Conservation (phyloP, 2,888 invertebrate species). For the Sarcophaga caerulescens region DNA sequence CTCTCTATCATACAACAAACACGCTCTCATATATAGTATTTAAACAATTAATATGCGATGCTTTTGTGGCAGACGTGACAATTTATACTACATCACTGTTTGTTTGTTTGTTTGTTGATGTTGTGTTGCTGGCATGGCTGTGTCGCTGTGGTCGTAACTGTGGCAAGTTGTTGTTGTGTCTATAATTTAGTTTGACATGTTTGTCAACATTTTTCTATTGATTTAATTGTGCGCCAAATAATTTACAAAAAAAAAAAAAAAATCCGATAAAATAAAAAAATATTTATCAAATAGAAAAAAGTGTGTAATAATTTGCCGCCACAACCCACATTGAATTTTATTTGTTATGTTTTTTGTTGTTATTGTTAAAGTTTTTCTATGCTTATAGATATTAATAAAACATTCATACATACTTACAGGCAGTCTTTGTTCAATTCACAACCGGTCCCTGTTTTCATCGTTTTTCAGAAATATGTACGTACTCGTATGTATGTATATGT, state of each 20-base stretch:
- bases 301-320: conserved; percentile 56
- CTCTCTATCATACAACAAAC: too few relatives aligned
- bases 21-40: neutral
- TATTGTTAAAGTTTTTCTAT: neutral
- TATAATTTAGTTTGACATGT: conserved; percentile 81
- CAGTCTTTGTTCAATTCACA: neutral
- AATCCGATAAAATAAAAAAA: conserved; percentile 46
- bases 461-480: neutral
- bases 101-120: neutral
- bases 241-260: neutral
- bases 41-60: neutral
- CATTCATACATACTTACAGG: conserved; percentile 31
- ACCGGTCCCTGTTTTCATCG: neutral
- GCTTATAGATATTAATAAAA: conserved; percentile 52
- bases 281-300: conserved; percentile 31
- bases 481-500: neutral
- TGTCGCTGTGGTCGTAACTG: neutral
- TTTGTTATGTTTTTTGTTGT: neutral
- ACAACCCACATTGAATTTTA: conserved; percentile 42
- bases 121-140: neutral
- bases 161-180: conserved; percentile 42
- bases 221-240: conserved; percentile 75
- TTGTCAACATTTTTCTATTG: conserved; percentile 81
- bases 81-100: neutral
- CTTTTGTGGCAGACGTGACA: neutral